Evolutionary conservation across 1,140 invertebrate genomes (phyloP).

Genomic region (Pogonognathellus flavescens): DNA sequence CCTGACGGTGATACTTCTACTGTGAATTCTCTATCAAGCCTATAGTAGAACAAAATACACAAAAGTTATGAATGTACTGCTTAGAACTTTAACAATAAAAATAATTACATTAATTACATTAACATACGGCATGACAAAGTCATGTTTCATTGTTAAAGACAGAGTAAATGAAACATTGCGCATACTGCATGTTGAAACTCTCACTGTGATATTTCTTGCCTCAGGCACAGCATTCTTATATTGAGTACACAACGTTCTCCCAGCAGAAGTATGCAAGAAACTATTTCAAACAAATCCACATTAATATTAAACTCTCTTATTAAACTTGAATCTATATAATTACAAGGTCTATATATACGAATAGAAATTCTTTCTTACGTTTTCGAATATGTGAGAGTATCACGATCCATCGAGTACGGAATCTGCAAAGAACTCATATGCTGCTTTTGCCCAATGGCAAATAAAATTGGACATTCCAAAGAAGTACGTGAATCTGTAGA

Average conservation of each 20-base stretch:
- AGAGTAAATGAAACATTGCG: slow-evolving; percentile 27
- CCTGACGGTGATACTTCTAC: slow-evolving; percentile 55
- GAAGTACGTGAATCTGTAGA: neutral
- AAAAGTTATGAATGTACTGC: neutral
- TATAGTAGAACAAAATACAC: neutral
- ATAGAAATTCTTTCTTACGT: neutral
- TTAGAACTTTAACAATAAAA: neutral
- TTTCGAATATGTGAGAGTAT: neutral
- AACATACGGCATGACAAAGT: slow-evolving; percentile 56
- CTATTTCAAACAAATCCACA: neutral
- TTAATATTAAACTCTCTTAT: neutral
- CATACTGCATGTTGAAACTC: slow-evolving; percentile 60
- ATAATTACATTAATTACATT: slow-evolving; percentile 21
- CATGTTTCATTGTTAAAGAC: slow-evolving; percentile 6
- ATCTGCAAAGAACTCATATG: neutral
- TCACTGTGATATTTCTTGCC: slow-evolving; percentile 59
- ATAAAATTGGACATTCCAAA: neutral
- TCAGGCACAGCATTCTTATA: neutral
- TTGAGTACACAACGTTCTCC: slow-evolving; percentile 58
- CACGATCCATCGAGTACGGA: neutral
- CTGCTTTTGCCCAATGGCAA: neutral
- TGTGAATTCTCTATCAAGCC: slow-evolving; percentile 37
- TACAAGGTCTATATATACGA: neutral
- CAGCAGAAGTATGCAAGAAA: slow-evolving; percentile 4
- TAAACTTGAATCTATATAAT: neutral